Conservation (phyloP, 2,113 vertebrate genomes). For the Butastur rufipennis region DNA sequence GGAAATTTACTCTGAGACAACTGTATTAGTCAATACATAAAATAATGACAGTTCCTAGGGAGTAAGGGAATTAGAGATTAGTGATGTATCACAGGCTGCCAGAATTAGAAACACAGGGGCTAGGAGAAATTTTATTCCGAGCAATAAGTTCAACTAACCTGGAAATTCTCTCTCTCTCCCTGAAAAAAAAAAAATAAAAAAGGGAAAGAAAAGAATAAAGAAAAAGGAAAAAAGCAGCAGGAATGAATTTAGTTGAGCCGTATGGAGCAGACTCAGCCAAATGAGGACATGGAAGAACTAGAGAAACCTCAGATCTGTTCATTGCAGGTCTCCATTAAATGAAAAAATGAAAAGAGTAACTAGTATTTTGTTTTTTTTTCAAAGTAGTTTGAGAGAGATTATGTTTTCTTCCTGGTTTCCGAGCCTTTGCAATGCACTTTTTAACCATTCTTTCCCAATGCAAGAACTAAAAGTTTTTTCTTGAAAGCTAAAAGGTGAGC, state of each 20-base stretch:
- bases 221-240: not conserved
- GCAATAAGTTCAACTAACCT: slow-evolving; percentile 18
- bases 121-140: slow-evolving; percentile 43
- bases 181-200: not conserved
- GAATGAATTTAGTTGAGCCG: not conserved
- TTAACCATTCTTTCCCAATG: not conserved
- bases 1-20: slow-evolving; percentile 66
- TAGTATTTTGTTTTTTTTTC: not conserved
- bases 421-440: not conserved
- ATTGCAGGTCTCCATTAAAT: not conserved
- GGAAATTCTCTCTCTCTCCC: not conserved
- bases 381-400: not conserved
- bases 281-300: not conserved
- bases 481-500: not conserved
- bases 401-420: not conserved
- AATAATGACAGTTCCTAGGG: slow-evolving; percentile 66
- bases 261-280: not conserved
- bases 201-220: no score
- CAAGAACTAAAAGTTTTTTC: not conserved
- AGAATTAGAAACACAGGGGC: slow-evolving; percentile 42
- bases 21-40: slow-evolving; percentile 64
- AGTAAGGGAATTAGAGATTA: slow-evolving; percentile 61
- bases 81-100: slow-evolving; percentile 56
- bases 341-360: not conserved
- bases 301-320: not conserved